Base-by-base conservation (phyloP, 2,797 vertebrate species). In the Tokudaia muenninki region DNA sequence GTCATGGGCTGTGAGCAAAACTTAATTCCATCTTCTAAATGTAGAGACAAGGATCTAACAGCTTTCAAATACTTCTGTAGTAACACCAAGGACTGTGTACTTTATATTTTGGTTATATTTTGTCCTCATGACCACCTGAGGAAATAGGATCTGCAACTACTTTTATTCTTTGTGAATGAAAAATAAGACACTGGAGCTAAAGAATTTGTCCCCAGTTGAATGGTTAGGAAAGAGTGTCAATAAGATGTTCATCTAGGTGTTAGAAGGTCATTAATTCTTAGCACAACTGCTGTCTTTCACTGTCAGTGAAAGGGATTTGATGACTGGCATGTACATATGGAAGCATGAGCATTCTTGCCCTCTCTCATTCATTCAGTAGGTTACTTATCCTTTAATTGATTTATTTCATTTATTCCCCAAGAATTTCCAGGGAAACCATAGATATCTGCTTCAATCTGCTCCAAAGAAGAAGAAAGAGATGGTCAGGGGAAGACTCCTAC, bases 391-490 rank as follows among this genome's bases (percentile, higher is more conserved):
- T 70, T 78, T 70, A n/a, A 34, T 59, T 16, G 55, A 57, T 31
- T 92, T 9, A 65, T 67, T 88, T 92, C 34, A 89, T 72, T 92
- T 34, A 77, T 44, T 94, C 59, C 77, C 59, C 24, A 92, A 92
- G n/a, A 57, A 70, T 65, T 37, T 96, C 52, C 59, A 67, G 17
- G n/a, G 80, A 84, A 34, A 74, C 52, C n/a, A 34, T 22, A 37
- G 41, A 34, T 26, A 13, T 6, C 44, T 78, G 13, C 6, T 75
- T 93, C 34, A 77, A 11, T 72, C n/a, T 75, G 50, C 24, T 9
- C 8, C 41, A 77, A 47, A 77, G 24, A 77, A 19, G 24, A 83
- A 96, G 22, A 21, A 41, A 90, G 57, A 52, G 44, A 37, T 57
- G 16, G 44, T 37, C 57, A 21, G 74, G 52, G n/a, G 29, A 90